Conservation (phyloP, 92 coral and sea anemone genomes). For the Scolanthus callimorphus region DNA sequence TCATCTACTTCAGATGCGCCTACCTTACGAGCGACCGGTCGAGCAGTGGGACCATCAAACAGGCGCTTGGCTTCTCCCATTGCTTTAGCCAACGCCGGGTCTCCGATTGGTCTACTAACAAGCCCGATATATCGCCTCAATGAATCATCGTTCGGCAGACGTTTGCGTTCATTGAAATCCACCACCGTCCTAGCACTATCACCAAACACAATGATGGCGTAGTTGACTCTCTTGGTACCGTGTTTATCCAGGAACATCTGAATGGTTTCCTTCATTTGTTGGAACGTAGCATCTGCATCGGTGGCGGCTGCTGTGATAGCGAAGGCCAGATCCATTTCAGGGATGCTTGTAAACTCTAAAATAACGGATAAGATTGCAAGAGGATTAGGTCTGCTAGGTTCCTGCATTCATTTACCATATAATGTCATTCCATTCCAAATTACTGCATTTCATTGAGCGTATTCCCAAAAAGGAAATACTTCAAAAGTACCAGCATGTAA, state of each 20-base stretch:
- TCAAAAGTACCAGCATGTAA: no score
- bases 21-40: constrained; percentile 61
- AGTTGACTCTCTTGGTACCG: constrained; percentile 64
- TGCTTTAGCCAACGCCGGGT: constrained; percentile 54
- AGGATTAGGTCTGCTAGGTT: neutral
- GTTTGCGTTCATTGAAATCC: constrained; percentile 48
- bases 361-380: neutral
- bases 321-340: constrained; percentile 69
- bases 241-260: constrained; percentile 53
- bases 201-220: constrained; percentile 70
- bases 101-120: constrained; percentile 36
- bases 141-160: constrained; percentile 18
- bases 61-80: constrained; percentile 49
- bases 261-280: constrained; percentile 69
- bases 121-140: constrained; percentile 29
- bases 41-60: constrained; percentile 61
- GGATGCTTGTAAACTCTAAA: constrained; percentile 37
- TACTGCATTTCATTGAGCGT: no score
- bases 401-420: no score
- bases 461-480: no score
- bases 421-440: no score
- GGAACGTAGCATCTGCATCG: constrained; percentile 47
- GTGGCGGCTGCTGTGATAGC: constrained; percentile 70
- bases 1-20: neutral
- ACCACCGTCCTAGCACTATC: constrained; percentile 40